phyloP scores from a whole-genome alignment of 2,888 invertebrate genomes.

The Melanchra persicariae region DNA sequence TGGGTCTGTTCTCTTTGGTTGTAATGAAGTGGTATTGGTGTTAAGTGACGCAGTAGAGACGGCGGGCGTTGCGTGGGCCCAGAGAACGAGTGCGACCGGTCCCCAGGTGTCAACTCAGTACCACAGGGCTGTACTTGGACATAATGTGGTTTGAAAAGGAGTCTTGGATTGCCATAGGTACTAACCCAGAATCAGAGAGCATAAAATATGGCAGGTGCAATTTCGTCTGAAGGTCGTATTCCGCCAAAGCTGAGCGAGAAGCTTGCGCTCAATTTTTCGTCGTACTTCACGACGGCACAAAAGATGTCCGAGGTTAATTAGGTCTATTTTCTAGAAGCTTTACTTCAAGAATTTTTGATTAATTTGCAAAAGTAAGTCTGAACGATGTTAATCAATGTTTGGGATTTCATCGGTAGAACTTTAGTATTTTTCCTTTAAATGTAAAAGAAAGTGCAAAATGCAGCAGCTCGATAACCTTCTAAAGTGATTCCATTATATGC shows the following conservation, averaged over 20 bases:
- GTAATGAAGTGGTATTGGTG: conserved; percentile 50
- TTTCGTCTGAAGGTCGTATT: no score
- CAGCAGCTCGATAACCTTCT: neutral
- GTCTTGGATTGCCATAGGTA: neutral
- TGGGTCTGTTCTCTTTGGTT: neutral
- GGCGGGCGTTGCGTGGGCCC: conserved; percentile 85
- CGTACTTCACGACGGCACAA: no score
- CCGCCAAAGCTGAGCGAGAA: neutral
- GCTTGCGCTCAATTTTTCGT: no score
- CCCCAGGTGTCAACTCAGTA: conserved; percentile 84
- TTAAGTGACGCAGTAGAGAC: conserved; percentile 73
- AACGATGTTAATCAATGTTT: neutral
- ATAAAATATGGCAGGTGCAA: neutral
- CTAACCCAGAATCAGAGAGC: neutral
- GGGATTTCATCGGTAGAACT: neutral
- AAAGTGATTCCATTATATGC: neutral
- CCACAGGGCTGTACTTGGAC: conserved; percentile 76
- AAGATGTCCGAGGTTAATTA: no score
- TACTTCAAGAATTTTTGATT: no score
- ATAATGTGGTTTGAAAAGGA: conserved; percentile 4
- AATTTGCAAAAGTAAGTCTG: no score
- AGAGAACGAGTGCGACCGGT: conserved; percentile 88
- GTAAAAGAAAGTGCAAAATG: neutral
- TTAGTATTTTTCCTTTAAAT: no score
- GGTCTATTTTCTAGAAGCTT: no score